Conservation (phyloP, 2,113 vertebrate species). For the Excalfactoria chinensis region DNA sequence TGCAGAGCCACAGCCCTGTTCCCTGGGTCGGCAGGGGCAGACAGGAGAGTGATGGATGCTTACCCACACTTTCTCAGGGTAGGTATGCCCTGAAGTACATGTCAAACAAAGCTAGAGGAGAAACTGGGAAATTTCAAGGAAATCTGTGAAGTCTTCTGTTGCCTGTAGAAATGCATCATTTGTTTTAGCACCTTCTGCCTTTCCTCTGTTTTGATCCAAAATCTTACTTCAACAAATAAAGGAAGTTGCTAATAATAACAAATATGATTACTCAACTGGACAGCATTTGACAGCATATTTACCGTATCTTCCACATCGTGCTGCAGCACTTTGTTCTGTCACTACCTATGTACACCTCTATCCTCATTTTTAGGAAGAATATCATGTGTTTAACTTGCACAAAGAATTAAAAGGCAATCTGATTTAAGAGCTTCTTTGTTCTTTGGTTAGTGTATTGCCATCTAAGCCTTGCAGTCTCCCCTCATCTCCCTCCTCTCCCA, state of each 20-base stretch:
- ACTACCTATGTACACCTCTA: background rate
- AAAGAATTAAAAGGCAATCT: constrained; percentile 16
- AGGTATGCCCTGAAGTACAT: background rate
- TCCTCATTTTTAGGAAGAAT: background rate
- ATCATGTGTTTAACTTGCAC: background rate
- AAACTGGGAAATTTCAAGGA: background rate
- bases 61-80: background rate
- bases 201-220: background rate
- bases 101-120: background rate
- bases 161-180: background rate
- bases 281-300: background rate
- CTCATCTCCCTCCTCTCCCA: background rate
- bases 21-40: background rate
- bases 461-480: background rate
- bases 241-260: background rate
- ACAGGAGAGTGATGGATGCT: background rate
- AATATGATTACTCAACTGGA: background rate
- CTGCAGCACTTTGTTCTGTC: background rate
- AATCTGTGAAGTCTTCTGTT: background rate
- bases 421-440: background rate
- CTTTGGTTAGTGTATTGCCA: background rate
- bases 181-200: background rate
- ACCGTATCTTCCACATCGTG: background rate
- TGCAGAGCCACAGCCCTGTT: background rate
- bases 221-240: background rate